A percentile compares a stretch with the other conserved stretches of the same genome.
These are phyloP conservation scores for Samia ricini DNA, from an alignment of 1,140 invertebrate genomes.

Conservation along the genomic window DNA sequence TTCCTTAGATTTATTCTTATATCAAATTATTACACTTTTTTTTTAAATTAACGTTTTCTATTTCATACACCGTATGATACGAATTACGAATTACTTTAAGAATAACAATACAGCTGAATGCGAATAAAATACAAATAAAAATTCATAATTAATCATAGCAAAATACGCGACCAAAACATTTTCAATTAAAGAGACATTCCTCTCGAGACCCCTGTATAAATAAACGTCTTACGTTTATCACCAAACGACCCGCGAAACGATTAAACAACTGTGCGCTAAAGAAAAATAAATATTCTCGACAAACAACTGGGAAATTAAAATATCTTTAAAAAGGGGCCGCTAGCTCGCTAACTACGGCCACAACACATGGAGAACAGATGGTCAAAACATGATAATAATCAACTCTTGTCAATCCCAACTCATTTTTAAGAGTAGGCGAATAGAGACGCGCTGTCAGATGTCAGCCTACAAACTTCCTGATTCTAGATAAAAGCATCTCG, in stretches of 20 bases:
- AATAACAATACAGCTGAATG: too few relatives aligned
- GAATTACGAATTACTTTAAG: too few relatives aligned
- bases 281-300: neutral
- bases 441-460: too few relatives aligned
- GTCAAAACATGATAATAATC: too few relatives aligned
- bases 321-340: conserved; percentile 3
- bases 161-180: neutral
- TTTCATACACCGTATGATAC: too few relatives aligned
- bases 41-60: too few relatives aligned
- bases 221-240: neutral
- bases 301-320: conserved; percentile 12
- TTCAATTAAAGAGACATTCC: neutral
- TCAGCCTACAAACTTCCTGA: too few relatives aligned
- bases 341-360: neutral
- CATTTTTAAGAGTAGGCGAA: too few relatives aligned
- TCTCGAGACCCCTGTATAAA: neutral
- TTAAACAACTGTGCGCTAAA: neutral
- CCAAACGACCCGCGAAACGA: neutral
- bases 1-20: too few relatives aligned
- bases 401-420: too few relatives aligned
- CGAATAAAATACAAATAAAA: neutral
- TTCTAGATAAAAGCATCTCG: too few relatives aligned
- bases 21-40: too few relatives aligned
- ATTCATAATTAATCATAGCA: neutral
- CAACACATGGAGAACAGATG: neutral